Conservation (phyloP, 1,140 invertebrate genomes). For the Lamellibrachia luymesi region DNA sequence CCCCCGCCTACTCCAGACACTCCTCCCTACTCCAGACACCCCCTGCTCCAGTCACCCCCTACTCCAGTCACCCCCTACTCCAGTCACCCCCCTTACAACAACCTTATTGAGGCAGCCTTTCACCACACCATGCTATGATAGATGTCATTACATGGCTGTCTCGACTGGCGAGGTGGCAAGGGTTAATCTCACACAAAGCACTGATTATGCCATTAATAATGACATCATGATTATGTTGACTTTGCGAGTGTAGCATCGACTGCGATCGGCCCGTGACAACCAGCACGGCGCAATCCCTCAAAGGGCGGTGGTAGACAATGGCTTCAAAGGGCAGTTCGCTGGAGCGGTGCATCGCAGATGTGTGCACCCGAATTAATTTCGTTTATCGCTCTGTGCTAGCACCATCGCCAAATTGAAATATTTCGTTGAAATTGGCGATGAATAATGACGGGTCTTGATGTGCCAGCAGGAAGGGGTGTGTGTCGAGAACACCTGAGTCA, state of each 20-base stretch:
- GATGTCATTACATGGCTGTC: background rate
- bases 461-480: background rate
- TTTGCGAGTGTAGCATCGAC: background rate
- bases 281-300: background rate
- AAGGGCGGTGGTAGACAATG: background rate
- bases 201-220: background rate
- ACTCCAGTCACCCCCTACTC: background rate
- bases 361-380: conserved; percentile 4
- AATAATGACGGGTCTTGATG: background rate
- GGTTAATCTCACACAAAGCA: background rate
- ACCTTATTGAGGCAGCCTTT: background rate
- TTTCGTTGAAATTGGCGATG: background rate
- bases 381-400: background rate
- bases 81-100: background rate
- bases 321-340: background rate
- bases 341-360: background rate
- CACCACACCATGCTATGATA: background rate
- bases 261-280: background rate
- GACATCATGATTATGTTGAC: background rate
- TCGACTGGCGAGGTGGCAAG: background rate
- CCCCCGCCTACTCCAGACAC: background rate
- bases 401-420: background rate
- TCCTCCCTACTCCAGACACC: background rate
- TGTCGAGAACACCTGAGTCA: background rate
- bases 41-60: background rate